phyloP scores from a whole-genome alignment of 2,797 vertebrate species.

The Microctenopoma stevenorrisi region DNA sequence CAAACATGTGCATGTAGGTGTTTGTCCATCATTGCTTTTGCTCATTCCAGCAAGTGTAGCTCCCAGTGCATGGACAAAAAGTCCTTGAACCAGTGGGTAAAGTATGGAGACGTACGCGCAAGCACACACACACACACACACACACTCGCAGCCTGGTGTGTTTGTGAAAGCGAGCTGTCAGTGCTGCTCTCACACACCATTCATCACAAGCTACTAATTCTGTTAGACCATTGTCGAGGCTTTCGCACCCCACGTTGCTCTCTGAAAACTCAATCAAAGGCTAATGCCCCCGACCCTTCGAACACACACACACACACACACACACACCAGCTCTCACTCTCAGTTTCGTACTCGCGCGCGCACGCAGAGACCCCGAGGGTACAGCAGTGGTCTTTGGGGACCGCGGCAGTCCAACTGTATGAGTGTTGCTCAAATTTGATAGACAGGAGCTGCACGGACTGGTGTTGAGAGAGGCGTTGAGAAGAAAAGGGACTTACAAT shows the following conservation, averaged over 20 bases:
- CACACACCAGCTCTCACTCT: slow-evolving; percentile 54
- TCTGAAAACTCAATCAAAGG: slow-evolving; percentile 97
- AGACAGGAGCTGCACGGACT: slow-evolving; percentile 53
- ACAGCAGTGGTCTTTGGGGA: slow-evolving; percentile 67
- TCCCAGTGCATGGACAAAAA: slow-evolving; percentile 80
- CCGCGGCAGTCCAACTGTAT: slow-evolving; percentile 64
- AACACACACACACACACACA: slow-evolving; percentile 41
- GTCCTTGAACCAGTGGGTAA: slow-evolving; percentile 85
- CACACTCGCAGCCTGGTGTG: slow-evolving; percentile 69
- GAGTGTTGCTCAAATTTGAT: slow-evolving; percentile 69
- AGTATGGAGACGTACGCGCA: slow-evolving; percentile 38
- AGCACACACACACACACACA: slow-evolving; percentile 4
- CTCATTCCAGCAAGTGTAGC: slow-evolving; percentile 36
- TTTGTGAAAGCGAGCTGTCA: slow-evolving; percentile 96
- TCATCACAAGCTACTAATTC: slow-evolving; percentile 99
- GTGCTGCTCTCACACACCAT: slow-evolving; percentile 95
- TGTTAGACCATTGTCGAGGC: slow-evolving; percentile 97
- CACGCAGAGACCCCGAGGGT: slow-evolving; percentile 61
- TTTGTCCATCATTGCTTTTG: slow-evolving; percentile 37
- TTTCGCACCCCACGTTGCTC: slow-evolving; percentile 94
- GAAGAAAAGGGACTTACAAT: slow-evolving; percentile 30
- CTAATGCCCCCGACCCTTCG: slow-evolving; percentile 90
- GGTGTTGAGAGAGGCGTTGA: slow-evolving; percentile 29
- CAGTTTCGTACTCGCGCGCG: slow-evolving; percentile 64
- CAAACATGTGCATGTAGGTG: slow-evolving; percentile 8